phyloP scores from a whole-genome alignment of 1,140 invertebrate genomes.

The Vollenhovia emeryi region DNA sequence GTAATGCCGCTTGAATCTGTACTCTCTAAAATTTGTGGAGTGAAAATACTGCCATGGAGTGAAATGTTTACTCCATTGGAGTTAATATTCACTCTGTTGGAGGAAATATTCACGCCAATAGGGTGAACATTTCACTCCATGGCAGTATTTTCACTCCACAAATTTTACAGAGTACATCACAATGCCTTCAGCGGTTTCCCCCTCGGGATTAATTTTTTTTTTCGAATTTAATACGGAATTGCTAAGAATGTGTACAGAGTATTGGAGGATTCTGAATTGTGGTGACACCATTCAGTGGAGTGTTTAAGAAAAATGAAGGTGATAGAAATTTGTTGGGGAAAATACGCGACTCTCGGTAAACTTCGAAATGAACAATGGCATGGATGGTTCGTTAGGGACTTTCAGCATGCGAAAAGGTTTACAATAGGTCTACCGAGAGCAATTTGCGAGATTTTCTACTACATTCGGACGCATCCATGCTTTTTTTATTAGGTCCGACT shows the following conservation, averaged over 20 bases:
- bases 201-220: too few species aligned
- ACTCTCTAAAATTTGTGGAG: too few species aligned
- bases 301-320: background rate
- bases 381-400: background rate
- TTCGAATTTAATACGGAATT: background rate
- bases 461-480: constrained; percentile 9
- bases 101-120: too few species aligned
- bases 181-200: too few species aligned
- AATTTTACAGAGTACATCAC: too few species aligned
- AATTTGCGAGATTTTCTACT: constrained; percentile 37
- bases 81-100: too few species aligned
- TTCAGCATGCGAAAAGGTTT: background rate
- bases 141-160: too few species aligned
- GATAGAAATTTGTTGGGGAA: background rate
- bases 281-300: too few species aligned
- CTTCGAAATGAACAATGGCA: background rate
- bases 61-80: too few species aligned
- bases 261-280: background rate
- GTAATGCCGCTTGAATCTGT: too few species aligned
- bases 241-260: background rate
- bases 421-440: constrained; percentile 24
- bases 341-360: background rate
- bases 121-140: too few species aligned
- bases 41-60: too few species aligned
- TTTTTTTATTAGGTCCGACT: constrained; percentile 34